These are phyloP conservation scores for Peromyscus nudipes DNA, from an alignment of 2,797 vertebrate genomes.

Conservation along the genomic window DNA sequence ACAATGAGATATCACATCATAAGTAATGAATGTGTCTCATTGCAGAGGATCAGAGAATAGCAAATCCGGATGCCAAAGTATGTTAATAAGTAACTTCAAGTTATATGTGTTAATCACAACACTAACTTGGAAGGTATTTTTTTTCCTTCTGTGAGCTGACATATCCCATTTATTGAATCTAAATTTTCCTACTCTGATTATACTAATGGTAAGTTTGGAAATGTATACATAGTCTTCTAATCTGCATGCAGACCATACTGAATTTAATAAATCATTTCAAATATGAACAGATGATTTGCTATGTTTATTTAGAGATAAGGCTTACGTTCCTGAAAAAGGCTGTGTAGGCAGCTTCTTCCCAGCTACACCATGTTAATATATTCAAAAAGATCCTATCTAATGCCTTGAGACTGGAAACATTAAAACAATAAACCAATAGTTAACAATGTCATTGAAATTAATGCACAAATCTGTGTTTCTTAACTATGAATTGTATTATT, in stretches of 20 bases:
- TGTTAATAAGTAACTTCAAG: neutral
- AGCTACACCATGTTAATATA: slow-evolving; percentile 8
- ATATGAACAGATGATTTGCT: neutral
- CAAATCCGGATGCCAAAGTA: neutral
- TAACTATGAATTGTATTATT: neutral
- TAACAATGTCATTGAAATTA: neutral
- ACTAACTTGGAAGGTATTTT: neutral
- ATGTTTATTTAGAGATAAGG: slow-evolving; percentile 21
- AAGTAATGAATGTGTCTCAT: neutral
- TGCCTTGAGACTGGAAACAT: neutral
- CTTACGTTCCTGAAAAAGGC: slow-evolving; percentile 6
- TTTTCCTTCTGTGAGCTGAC: neutral
- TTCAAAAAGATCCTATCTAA: slow-evolving; percentile 18
- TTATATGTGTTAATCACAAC: neutral
- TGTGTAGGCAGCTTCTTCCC: neutral
- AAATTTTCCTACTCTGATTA: neutral
- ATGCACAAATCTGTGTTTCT: neutral
- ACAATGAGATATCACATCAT: neutral
- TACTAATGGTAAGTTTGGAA: neutral
- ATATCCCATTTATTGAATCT: neutral
- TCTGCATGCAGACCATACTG: neutral
- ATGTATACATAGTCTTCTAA: neutral
- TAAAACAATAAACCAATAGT: neutral
- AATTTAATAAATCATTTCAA: slow-evolving; percentile 59
- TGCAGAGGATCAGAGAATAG: neutral